Evolutionary conservation across 2,888 invertebrate genomes (phyloP), one percentile per base, ranked within the genome.

Genomic region (Epinotia brunnichana): DNA sequence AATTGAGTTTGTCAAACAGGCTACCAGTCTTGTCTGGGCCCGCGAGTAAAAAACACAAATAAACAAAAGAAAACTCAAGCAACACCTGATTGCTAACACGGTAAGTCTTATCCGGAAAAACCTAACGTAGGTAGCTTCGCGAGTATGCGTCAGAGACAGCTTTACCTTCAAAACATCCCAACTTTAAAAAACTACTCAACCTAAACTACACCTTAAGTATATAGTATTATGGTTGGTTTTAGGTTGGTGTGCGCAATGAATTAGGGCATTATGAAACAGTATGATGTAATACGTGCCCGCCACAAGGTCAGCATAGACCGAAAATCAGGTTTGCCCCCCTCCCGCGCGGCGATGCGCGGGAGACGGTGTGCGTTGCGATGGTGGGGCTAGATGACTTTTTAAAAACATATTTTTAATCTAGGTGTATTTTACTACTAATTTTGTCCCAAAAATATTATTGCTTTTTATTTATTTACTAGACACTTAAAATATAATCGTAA

Each of bases 221-320:
- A 3, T 1, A 0, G n/a, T 4, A 0, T 15, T 5, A 44, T 13
- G 44, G 44, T 44, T 44, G 53, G 71, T 61, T 76, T 73, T 83
- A 1, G 51, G 21, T 39, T 78, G 75, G 24, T 2, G 29, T 0
- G 2, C 35, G 5, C 67, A 74, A 80, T 75, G 83, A 84, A 86
- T 85, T 87, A 88, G 87, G 88, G 86, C 89, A 84, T 89, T 90
- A 87, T 86, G 85, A 83, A 82, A 80, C 82, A 84, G 79, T 86
- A 88, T 92, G 92, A 92, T 90, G 91, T 92, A 93, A 90, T 87
- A 88, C 86, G 86, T 86, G 90, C 87, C 83, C 83, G 87, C 82
- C 79, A 83, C 90, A 93, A 93, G 93, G 93, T 93, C 93, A 91
- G 84, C 84, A 87, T 92, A 92, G 91, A 92, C 92, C 92, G 88